These are phyloP conservation scores for Pseudopleuronectes americanus DNA, from an alignment of 2,797 vertebrate genomes.

Conservation along the genomic window DNA sequence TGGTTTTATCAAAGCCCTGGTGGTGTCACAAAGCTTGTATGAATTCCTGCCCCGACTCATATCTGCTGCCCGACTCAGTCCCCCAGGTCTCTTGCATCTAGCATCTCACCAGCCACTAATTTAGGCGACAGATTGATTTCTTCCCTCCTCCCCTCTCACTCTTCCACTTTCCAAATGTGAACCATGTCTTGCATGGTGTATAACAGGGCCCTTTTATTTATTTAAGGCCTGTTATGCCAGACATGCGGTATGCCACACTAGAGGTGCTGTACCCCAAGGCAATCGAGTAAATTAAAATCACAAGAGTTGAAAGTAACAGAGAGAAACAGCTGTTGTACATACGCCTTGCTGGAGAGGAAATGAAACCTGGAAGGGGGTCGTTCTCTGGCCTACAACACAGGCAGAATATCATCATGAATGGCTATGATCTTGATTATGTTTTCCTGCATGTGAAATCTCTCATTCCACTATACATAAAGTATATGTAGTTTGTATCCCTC, in stretches of 20 bases:
- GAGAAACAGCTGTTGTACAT: slow-evolving; percentile 87
- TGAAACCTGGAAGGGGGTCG: slow-evolving; percentile 27
- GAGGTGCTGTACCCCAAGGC: slow-evolving; percentile 83
- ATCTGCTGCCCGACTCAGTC: not conserved
- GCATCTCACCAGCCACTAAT: slow-evolving; percentile 63
- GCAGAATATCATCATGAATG: slow-evolving; percentile 21
- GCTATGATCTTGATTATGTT: slow-evolving; percentile 7
- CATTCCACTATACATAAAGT: too few relatives aligned
- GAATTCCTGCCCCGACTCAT: too few relatives aligned
- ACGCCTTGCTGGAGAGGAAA: slow-evolving; percentile 56
- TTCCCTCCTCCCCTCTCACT: slow-evolving; percentile 13
- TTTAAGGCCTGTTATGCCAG: slow-evolving; percentile 88
- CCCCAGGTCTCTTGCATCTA: not conserved
- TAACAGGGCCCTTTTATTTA: slow-evolving; percentile 87
- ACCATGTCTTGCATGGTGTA: slow-evolving; percentile 80
- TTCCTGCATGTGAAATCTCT: slow-evolving; percentile 6
- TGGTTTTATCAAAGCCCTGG: too few relatives aligned
- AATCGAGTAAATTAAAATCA: slow-evolving; percentile 86
- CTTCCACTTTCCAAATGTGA: slow-evolving; percentile 58
- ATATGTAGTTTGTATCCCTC: slow-evolving; percentile 1
- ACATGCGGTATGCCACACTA: slow-evolving; percentile 84
- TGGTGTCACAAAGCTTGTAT: not conserved
- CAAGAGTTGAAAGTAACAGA: slow-evolving; percentile 82
- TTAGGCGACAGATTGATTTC: slow-evolving; percentile 80
- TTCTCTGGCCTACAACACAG: slow-evolving; percentile 5